A percentile compares a stretch with the other conserved stretches of the same genome.
phyloP scores from a whole-genome alignment of 2,888 invertebrate species.

The Embidobia sp. region DNA sequence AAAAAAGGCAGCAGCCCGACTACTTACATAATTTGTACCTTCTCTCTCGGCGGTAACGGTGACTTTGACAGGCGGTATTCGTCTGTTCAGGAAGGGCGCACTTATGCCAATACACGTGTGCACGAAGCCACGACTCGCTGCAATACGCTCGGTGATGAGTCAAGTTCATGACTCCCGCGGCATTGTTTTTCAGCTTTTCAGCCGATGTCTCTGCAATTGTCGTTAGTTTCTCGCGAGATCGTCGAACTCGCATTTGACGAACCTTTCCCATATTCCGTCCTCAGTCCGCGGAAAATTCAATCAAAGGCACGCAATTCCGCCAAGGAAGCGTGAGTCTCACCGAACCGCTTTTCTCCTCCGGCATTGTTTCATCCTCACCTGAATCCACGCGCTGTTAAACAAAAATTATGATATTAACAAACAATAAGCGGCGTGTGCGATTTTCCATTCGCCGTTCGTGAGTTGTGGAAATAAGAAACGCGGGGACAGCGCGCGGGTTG shows the following conservation, averaged over 20 bases:
- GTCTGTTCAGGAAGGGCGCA: slow-evolving; percentile 28
- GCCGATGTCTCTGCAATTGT: slow-evolving; percentile 25
- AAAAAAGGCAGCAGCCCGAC: slow-evolving; percentile 29
- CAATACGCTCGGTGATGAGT: slow-evolving; percentile 47
- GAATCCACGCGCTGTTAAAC: no score
- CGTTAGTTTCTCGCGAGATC: slow-evolving; percentile 52
- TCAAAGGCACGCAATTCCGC: slow-evolving; percentile 29
- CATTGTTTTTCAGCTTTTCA: slow-evolving; percentile 51
- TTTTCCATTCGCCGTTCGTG: no score
- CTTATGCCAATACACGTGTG: slow-evolving; percentile 19
- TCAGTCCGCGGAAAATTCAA: slow-evolving; percentile 35
- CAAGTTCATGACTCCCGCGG: slow-evolving; percentile 58
- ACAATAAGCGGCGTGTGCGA: no score
- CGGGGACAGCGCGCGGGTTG: no score
- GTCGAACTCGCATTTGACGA: slow-evolving; percentile 34
- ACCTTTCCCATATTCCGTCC: slow-evolving; percentile 40
- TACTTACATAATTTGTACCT: slow-evolving; percentile 53
- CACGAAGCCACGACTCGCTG: slow-evolving; percentile 25
- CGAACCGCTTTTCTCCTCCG: background rate
- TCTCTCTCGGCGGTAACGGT: slow-evolving; percentile 46
- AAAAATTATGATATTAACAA: no score
- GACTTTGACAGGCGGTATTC: slow-evolving; percentile 46
- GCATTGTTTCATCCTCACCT: slow-evolving; percentile 23
- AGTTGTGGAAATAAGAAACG: no score
- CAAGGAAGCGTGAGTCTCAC: slow-evolving; percentile 22